Conservation (phyloP, 2,888 invertebrate genomes). For the Odiellus spinosus region DNA sequence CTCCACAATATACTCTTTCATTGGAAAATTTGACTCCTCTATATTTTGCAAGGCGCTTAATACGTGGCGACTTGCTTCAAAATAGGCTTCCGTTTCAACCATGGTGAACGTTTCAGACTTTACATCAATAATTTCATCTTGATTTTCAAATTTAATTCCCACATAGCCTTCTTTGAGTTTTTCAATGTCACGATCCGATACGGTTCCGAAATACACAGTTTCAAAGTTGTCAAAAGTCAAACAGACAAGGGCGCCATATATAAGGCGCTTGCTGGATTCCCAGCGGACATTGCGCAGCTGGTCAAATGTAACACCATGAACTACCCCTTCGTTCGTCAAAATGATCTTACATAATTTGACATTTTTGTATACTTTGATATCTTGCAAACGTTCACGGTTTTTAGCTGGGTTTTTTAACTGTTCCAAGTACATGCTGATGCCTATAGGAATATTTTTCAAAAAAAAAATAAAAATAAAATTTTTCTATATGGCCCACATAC, state of each 20-base stretch:
- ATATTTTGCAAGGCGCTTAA: constrained; percentile 48
- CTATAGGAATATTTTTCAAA: too few species aligned
- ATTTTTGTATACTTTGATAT: constrained; percentile 23
- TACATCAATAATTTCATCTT: constrained; percentile 1
- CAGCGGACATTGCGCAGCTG: constrained; percentile 23
- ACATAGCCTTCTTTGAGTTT: constrained; percentile 41
- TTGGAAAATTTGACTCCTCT: constrained; percentile 42
- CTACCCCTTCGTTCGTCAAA: constrained; percentile 21
- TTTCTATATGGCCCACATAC: too few species aligned
- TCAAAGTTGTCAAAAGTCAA: constrained; percentile 53
- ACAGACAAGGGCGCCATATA: constrained; percentile 54
- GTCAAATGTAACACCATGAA: constrained; percentile 15
- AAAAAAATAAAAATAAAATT: too few species aligned
- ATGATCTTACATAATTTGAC: constrained; percentile 23
- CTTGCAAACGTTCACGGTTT: constrained; percentile 9
- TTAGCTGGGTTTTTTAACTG: constrained; percentile 2
- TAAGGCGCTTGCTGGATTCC: constrained; percentile 42
- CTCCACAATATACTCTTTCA: constrained; percentile 49
- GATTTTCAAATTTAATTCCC: constrained; percentile 13
- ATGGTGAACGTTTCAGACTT: constrained; percentile 36
- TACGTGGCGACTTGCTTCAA: constrained; percentile 63
- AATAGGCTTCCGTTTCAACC: constrained; percentile 61
- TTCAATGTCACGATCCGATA: constrained; percentile 41
- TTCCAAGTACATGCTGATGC: constrained; percentile 6
- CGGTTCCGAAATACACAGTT: constrained; percentile 49